A percentile compares a stretch with the other conserved stretches of the same genome.
Conservation (phyloP, 1,140 invertebrate species). For the Drosophila mayri region DNA sequence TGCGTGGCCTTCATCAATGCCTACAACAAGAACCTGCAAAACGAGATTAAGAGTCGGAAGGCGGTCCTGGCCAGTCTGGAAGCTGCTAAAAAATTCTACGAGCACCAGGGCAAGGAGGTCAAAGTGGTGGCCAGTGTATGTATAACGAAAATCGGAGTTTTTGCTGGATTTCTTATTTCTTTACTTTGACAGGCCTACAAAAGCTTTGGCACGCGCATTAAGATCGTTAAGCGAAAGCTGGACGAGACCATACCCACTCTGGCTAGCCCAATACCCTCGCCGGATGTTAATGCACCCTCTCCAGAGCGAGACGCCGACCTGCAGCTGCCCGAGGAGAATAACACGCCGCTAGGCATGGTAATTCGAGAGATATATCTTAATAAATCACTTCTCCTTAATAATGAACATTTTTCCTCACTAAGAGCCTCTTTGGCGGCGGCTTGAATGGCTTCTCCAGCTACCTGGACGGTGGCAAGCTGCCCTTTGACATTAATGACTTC, state of each 20-base stretch:
- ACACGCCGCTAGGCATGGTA: conserved; percentile 64
- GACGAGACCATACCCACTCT: conserved; percentile 90
- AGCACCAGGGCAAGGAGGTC: conserved; percentile 95
- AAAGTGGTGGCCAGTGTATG: conserved; percentile 96
- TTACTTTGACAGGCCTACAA: conserved; percentile 91
- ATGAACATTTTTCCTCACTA: not conserved
- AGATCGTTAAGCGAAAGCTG: conserved; percentile 93
- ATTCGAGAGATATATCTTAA: not conserved
- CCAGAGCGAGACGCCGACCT: conserved; percentile 92
- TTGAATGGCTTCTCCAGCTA: conserved; percentile 81
- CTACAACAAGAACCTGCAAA: conserved; percentile 92
- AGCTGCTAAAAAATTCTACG: conserved; percentile 94
- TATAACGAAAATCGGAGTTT: conserved; percentile 42
- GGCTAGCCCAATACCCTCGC: conserved; percentile 90
- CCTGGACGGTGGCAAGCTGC: conserved; percentile 76
- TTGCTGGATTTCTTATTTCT: not conserved
- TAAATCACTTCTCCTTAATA: not conserved
- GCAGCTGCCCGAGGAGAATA: conserved; percentile 87
- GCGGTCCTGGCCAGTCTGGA: conserved; percentile 91
- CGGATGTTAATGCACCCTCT: conserved; percentile 93
- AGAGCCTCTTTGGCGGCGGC: conserved; percentile 72
- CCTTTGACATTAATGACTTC: conserved; percentile 84
- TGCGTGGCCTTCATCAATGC: conserved; percentile 91
- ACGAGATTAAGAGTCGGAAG: conserved; percentile 92
- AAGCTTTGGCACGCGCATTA: conserved; percentile 94